These are phyloP conservation scores for Dendrocincla fuliginosa DNA, from an alignment of 2,797 vertebrate genomes.

Conservation along the genomic window DNA sequence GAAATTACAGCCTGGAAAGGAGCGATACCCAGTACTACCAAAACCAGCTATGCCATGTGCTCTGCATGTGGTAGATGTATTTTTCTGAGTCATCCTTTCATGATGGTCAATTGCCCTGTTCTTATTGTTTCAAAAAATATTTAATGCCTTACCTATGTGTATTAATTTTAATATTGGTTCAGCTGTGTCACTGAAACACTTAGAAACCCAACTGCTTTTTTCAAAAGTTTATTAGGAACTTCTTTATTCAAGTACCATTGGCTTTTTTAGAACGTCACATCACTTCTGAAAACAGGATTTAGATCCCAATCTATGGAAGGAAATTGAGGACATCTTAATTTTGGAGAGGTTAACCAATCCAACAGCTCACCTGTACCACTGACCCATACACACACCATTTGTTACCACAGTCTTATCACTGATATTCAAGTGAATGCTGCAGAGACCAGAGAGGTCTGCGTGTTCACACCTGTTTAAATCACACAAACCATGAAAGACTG, in stretches of 20 bases:
- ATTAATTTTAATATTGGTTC: neutral
- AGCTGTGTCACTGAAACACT: neutral
- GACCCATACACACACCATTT: neutral
- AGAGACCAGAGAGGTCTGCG: neutral
- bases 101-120: neutral
- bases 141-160: neutral
- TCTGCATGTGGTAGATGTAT: neutral
- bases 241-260: neutral
- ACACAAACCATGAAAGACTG: neutral
- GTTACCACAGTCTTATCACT: neutral
- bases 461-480: neutral
- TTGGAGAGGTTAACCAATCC: neutral
- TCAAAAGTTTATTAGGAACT: neutral
- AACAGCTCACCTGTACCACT: neutral
- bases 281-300: neutral
- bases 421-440: neutral
- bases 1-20: neutral
- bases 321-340: neutral
- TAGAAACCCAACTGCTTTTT: neutral
- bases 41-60: neutral
- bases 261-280: neutral
- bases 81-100: neutral
- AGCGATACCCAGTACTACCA: neutral
- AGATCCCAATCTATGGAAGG: neutral
- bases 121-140: neutral